Evolutionary conservation across 2,113 vertebrate genomes (phyloP).

Genomic region (Stictonetta naevosa): DNA sequence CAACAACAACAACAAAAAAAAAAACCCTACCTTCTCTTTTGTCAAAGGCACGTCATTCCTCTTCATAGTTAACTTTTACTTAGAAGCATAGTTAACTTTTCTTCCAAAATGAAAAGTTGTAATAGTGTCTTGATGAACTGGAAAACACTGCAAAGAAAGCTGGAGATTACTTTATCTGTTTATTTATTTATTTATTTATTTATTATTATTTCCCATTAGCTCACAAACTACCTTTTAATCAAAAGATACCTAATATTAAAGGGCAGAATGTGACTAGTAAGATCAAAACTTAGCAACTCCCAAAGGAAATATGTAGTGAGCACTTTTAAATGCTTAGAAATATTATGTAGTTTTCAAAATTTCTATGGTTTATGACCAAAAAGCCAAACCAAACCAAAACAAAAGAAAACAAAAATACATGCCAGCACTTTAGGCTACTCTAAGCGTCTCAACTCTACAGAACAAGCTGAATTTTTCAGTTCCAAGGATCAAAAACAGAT

Average conservation of each 20-base stretch:
- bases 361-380: not conserved
- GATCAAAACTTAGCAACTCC: conserved; percentile 9
- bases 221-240: not conserved
- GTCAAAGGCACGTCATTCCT: not conserved
- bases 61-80: not conserved
- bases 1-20: not conserved
- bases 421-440: not conserved
- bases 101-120: not conserved
- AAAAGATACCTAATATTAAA: not conserved
- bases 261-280: not conserved
- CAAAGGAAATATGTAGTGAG: not conserved
- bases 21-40: not conserved
- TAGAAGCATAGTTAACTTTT: not conserved
- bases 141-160: not conserved
- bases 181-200: not conserved
- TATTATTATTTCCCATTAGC: not conserved
- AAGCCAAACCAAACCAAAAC: not conserved
- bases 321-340: not conserved
- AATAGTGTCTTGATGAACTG: not conserved
- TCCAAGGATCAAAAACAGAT: not conserved
- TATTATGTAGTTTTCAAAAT: not conserved
- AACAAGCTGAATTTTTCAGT: not conserved
- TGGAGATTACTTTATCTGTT: not conserved
- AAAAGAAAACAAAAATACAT: not conserved
- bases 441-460: not conserved